Percentiles rank a stretch among this genome's conserved stretches.
phyloP scores from a whole-genome alignment of 1,140 invertebrate genomes.

The Paramacrobiotus metropolitanus region DNA sequence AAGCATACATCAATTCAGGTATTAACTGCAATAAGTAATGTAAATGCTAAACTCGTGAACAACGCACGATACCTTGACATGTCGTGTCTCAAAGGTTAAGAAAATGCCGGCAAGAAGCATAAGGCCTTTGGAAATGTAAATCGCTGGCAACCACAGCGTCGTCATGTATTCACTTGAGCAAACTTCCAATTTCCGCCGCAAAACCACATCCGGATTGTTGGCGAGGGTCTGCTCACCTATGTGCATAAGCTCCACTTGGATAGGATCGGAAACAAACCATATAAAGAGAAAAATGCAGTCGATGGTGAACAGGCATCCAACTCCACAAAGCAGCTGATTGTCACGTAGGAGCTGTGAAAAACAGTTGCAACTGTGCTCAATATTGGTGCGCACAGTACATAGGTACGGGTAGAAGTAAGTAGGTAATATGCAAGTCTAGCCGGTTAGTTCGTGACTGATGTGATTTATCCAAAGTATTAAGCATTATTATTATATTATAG shows the following conservation, averaged over 20 bases:
- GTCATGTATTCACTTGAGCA: constrained; percentile 60
- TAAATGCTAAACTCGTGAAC: no score
- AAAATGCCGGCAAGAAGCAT: constrained; percentile 45
- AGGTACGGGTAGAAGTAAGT: no score
- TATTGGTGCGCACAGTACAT: no score
- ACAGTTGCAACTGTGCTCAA: not conserved
- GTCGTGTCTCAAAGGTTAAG: not conserved
- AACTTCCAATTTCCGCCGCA: constrained; percentile 61
- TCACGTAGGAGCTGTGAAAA: constrained; percentile 44
- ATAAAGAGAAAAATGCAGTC: constrained; percentile 50
- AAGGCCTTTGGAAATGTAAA: constrained; percentile 70
- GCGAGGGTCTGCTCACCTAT: not conserved
- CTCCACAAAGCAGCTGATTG: constrained; percentile 50
- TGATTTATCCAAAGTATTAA: no score
- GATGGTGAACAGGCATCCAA: constrained; percentile 46
- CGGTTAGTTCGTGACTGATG: no score
- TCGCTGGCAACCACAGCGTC: constrained; percentile 49
- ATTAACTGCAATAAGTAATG: no score
- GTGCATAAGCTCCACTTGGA: constrained; percentile 28
- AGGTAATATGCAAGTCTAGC: no score
- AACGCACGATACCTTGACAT: not conserved
- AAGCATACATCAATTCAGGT: no score
- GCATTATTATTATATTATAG: no score
- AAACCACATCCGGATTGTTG: constrained; percentile 46
- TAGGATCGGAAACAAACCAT: constrained; percentile 56